These are phyloP conservation scores for Malacoraja senta DNA, from an alignment of 2,797 vertebrate genomes.

Conservation along the genomic window DNA sequence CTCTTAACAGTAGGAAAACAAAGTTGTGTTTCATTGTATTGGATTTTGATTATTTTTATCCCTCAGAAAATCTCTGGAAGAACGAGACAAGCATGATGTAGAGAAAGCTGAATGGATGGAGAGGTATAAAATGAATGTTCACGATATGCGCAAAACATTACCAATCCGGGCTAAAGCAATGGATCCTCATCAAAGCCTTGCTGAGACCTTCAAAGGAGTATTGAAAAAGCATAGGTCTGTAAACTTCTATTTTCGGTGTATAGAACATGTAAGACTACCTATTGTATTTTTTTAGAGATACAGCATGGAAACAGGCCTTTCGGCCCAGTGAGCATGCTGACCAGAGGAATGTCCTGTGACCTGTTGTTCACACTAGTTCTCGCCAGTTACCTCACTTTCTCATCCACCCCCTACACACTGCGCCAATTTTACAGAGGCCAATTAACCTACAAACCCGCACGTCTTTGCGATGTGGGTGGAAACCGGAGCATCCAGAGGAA, in stretches of 20 bases:
- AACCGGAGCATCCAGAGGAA: too few species aligned
- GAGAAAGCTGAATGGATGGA: constrained; percentile 69
- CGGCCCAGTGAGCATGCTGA: too few species aligned
- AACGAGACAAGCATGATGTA: constrained; percentile 61
- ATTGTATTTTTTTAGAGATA: too few species aligned
- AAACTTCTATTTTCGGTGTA: background rate
- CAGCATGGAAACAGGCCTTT: too few species aligned
- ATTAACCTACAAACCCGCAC: too few species aligned
- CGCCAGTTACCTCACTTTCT: too few species aligned
- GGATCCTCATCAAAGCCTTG: constrained; percentile 78
- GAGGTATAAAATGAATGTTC: constrained; percentile 65
- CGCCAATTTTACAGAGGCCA: too few species aligned
- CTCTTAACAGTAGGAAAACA: background rate
- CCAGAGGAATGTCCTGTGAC: too few species aligned
- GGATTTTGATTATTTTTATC: constrained; percentile 27
- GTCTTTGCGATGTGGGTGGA: too few species aligned
- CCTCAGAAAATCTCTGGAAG: constrained; percentile 69
- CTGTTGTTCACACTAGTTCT: too few species aligned
- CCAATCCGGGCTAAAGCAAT: constrained; percentile 72
- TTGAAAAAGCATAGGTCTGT: constrained; percentile 72
- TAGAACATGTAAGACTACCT: background rate
- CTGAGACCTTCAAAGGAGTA: constrained; percentile 71
- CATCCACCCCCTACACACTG: too few species aligned
- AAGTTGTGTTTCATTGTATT: background rate
- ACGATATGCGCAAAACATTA: constrained; percentile 70